Conservation (phyloP, 35 echinoderm and acorn worm species). For the Nesometra sesokonis region DNA sequence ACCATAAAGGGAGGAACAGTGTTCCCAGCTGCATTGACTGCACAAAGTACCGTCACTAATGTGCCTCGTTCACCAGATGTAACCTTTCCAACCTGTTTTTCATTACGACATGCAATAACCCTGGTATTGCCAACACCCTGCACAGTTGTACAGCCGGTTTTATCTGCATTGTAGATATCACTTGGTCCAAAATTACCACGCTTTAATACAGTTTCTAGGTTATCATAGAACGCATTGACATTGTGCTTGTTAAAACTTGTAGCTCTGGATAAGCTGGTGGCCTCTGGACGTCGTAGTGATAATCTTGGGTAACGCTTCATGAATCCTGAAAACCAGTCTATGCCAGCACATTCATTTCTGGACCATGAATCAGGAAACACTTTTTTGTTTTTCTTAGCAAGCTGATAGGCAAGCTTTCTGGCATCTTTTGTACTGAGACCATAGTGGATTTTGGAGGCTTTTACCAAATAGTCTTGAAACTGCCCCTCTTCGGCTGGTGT, state of each 20-base stretch:
- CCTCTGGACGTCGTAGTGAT: no score
- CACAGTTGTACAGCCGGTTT: not conserved
- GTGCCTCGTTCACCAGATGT: not conserved
- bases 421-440: not conserved
- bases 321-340: no score
- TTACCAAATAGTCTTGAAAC: not conserved
- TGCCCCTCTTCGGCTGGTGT: not conserved
- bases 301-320: no score
- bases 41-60: not conserved
- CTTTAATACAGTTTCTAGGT: not conserved
- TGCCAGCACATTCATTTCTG: no score
- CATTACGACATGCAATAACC: not conserved
- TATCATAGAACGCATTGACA: not conserved
- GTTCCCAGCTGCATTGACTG: not conserved
- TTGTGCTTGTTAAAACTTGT: not conserved
- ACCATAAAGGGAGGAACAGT: not conserved
- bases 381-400: not conserved
- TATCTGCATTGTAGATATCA: not conserved
- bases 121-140: not conserved
- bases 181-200: not conserved
- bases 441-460: conserved; percentile 9
- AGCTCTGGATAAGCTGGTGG: not conserved
- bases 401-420: conserved; percentile 3
- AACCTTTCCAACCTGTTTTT: conserved; percentile 9
- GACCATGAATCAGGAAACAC: no score